Evolutionary conservation across 2,113 vertebrate species (phyloP).

Genomic region (Forbesichthys papilliferus): DNA sequence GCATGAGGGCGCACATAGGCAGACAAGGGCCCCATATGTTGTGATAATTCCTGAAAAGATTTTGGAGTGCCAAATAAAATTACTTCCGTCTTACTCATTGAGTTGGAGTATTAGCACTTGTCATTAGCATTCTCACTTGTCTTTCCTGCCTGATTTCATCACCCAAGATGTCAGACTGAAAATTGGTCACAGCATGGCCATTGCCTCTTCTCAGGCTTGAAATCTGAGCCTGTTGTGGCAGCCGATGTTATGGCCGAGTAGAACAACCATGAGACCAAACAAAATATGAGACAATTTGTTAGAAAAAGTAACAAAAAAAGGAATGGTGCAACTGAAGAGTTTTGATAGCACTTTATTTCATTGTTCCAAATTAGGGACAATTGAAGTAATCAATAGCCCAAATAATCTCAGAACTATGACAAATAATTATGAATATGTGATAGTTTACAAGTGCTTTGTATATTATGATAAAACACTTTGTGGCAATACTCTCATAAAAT

Average conservation of each 20-base stretch:
- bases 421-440: not conserved
- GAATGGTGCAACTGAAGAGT: slow-evolving; percentile 3
- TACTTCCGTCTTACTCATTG: no score
- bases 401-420: not conserved
- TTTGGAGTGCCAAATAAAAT: no score
- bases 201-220: slow-evolving; percentile 69
- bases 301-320: not conserved
- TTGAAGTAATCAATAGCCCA: no score
- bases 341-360: slow-evolving; percentile 11
- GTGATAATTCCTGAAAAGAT: no score
- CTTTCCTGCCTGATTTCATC: slow-evolving; percentile 1
- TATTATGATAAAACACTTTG: not conserved
- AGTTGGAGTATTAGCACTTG: no score
- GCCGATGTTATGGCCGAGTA: slow-evolving; percentile 65
- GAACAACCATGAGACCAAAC: slow-evolving; percentile 47
- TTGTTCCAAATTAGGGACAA: no score
- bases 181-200: slow-evolving; percentile 37
- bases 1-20: no score
- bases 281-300: slow-evolving; percentile 6
- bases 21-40: no score
- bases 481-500: not conserved
- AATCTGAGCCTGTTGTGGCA: slow-evolving; percentile 76
- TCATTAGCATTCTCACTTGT: not conserved
- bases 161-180: slow-evolving; percentile 30
- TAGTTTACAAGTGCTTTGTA: not conserved